A percentile compares a stretch with the other conserved stretches of the same genome.
These are phyloP conservation scores for Machimus rusticus DNA, from an alignment of 2,888 invertebrate genomes.

Conservation along the genomic window DNA sequence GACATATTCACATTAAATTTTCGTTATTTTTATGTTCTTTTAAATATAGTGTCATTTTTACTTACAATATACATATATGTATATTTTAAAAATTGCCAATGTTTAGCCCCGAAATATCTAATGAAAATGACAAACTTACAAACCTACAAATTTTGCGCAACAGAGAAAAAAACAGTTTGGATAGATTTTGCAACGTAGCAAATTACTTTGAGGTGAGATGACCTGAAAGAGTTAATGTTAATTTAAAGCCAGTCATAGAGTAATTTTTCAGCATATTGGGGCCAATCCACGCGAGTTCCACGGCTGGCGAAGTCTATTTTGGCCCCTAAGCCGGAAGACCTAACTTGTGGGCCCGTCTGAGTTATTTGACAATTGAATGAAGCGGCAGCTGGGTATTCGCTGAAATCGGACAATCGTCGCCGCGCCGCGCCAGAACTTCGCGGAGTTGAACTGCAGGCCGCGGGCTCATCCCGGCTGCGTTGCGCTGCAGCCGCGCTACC, in stretches of 20 bases:
- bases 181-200: neutral
- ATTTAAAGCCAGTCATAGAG: neutral
- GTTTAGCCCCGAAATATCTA: no score
- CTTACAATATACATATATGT: no score
- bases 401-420: conserved; percentile 2
- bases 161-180: neutral
- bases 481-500: neutral
- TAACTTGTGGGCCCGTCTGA: conserved; percentile 16
- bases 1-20: no score
- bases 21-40: no score
- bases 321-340: conserved; percentile 15
- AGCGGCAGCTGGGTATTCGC: conserved; percentile 40
- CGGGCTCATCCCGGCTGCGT: neutral
- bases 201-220: neutral
- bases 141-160: no score
- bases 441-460: neutral
- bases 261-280: neutral
- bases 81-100: no score
- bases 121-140: no score
- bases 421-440: conserved; percentile 6
- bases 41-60: no score
- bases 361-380: conserved; percentile 44
- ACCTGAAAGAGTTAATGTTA: neutral
- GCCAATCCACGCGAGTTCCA: neutral
- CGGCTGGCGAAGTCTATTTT: conserved; percentile 3